Conservation (phyloP, 1,140 invertebrate species). For the Eufriesea mexicana region DNA sequence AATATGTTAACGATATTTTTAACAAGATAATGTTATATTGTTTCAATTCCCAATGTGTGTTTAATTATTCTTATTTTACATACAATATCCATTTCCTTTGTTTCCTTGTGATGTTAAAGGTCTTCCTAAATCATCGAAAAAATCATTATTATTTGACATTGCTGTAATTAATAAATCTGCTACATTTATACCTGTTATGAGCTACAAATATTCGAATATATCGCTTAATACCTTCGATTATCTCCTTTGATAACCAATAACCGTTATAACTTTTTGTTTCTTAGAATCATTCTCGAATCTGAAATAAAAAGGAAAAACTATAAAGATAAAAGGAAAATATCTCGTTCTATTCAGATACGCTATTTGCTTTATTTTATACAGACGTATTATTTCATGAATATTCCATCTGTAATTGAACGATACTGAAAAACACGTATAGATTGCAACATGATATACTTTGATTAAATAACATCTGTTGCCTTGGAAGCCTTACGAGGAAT, state of each 20-base stretch:
- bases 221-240: neutral
- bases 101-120: no score
- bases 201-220: neutral
- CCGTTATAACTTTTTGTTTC: neutral
- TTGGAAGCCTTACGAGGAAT: neutral
- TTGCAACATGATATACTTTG: neutral
- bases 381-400: neutral
- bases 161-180: neutral
- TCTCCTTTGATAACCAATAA: no score
- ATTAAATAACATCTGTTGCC: neutral
- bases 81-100: no score
- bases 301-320: no score
- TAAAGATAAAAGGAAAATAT: no score
- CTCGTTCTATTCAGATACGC: no score
- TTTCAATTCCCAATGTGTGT: no score
- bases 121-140: no score
- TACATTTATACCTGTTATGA: neutral
- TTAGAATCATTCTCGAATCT: neutral
- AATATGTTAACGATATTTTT: no score
- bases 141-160: no score
- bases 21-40: no score
- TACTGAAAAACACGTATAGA: neutral
- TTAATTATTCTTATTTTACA: no score
- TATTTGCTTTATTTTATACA: neutral
- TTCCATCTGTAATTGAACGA: neutral